Conservation (phyloP, 2,888 invertebrate species). For the Drosophila neonasuta region DNA sequence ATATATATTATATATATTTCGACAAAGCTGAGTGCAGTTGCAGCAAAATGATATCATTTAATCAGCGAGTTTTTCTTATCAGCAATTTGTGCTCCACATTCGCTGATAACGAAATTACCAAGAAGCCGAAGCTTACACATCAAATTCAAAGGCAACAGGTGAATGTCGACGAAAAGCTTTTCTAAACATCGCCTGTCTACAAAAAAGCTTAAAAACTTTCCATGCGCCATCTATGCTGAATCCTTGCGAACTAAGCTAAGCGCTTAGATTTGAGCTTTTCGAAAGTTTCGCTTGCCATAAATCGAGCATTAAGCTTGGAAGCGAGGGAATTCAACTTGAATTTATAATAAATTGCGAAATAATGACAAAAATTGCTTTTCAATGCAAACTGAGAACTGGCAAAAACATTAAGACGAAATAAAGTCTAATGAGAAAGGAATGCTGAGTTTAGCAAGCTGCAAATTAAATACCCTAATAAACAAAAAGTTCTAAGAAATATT, state of each 20-base stretch:
- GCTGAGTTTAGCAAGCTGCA: background rate
- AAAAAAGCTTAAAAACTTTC: constrained; percentile 33
- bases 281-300: constrained; percentile 31
- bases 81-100: background rate
- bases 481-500: no score
- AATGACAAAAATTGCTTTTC: constrained; percentile 33
- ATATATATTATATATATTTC: constrained; percentile 2
- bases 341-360: constrained; percentile 36
- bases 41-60: constrained; percentile 31
- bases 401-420: constrained; percentile 2
- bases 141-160: constrained; percentile 39
- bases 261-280: constrained; percentile 8
- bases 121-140: background rate
- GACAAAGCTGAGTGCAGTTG: constrained; percentile 21
- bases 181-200: constrained; percentile 12
- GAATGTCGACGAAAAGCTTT: constrained; percentile 32
- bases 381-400: constrained; percentile 31
- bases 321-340: constrained; percentile 11
- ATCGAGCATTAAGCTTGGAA: constrained; percentile 33
- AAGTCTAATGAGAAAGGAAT: constrained; percentile 5
- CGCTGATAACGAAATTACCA: constrained; percentile 30
- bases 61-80: constrained; percentile 34
- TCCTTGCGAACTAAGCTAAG: constrained; percentile 40
- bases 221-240: constrained; percentile 47
- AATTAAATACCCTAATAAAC: background rate